Evolutionary conservation across 2,113 vertebrate genomes (phyloP).

Genomic region (Piprites chloris): DNA sequence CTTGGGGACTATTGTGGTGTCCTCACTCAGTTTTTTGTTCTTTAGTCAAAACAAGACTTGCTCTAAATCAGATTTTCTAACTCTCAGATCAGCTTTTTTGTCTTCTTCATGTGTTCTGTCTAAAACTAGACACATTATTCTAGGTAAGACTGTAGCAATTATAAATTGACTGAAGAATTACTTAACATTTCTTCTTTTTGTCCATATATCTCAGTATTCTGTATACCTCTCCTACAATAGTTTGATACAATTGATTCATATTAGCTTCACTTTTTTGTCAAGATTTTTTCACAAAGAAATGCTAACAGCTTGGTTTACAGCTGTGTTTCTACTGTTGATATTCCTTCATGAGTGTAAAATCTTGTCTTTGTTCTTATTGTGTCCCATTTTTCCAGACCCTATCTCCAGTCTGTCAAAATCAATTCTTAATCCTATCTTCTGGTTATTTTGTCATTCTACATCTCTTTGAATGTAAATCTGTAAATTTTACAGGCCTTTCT

Average conservation of each 20-base stretch:
- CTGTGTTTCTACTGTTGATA: neutral
- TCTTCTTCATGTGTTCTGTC: neutral
- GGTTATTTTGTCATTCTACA: neutral
- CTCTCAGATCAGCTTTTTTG: neutral
- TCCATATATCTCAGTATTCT: neutral
- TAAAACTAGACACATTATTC: neutral
- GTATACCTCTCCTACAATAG: neutral
- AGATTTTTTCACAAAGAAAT: neutral
- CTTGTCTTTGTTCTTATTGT: neutral
- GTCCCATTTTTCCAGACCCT: neutral
- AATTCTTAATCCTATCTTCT: neutral
- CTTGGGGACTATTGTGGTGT: neutral
- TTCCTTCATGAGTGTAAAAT: neutral
- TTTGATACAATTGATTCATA: neutral
- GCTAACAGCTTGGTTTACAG: neutral
- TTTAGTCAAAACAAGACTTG: neutral
- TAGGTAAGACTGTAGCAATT: neutral
- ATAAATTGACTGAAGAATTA: neutral
- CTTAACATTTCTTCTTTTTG: neutral
- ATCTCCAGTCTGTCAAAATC: neutral
- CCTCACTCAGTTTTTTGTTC: neutral
- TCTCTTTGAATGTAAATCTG: neutral
- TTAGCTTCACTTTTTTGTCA: neutral
- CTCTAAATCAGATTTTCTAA: neutral
- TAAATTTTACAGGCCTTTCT: neutral